A percentile compares a stretch with the other conserved stretches of the same genome.
These are phyloP conservation scores for Willowsia nigromaculata DNA, from an alignment of 2,888 invertebrate genomes.

Conservation along the genomic window DNA sequence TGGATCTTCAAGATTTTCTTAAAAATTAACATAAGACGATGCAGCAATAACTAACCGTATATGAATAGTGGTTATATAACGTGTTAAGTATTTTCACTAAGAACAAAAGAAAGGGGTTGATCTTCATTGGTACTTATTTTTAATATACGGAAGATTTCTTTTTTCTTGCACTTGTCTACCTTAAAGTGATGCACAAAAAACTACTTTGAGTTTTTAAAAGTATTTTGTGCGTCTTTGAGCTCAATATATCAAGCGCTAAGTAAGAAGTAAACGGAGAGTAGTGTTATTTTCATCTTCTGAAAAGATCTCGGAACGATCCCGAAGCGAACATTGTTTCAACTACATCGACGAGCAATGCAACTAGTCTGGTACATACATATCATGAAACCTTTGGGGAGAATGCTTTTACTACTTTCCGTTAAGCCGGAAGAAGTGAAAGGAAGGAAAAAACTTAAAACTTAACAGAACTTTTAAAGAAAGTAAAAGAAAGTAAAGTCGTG, in stretches of 20 bases:
- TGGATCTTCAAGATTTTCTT: neutral
- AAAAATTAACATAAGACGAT: slow-evolving; percentile 52
- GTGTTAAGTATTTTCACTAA: slow-evolving; percentile 47
- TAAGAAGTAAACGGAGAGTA: neutral
- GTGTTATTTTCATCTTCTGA: neutral
- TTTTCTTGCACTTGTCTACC: neutral
- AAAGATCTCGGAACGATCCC: neutral
- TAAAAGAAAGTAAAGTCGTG: slow-evolving; percentile 17
- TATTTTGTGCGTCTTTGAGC: slow-evolving; percentile 38
- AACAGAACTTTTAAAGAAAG: slow-evolving; percentile 29
- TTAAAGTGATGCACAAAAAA: neutral
- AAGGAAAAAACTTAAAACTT: neutral
- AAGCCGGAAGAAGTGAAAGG: neutral
- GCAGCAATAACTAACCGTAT: slow-evolving; percentile 51
- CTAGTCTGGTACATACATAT: neutral
- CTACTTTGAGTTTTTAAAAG: slow-evolving; percentile 32
- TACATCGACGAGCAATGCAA: neutral
- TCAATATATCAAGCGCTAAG: slow-evolving; percentile 21
- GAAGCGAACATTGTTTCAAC: slow-evolving; percentile 4
- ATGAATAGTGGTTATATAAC: slow-evolving; percentile 46
- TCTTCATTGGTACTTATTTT: neutral
- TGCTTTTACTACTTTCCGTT: neutral
- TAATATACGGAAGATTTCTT: neutral
- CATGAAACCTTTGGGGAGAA: neutral
- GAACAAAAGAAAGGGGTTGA: slow-evolving; percentile 24